Evolutionary conservation across 2,888 invertebrate genomes (phyloP), one percentile per base, ranked within the genome.

Genomic region (Macroteleia sp.): DNA sequence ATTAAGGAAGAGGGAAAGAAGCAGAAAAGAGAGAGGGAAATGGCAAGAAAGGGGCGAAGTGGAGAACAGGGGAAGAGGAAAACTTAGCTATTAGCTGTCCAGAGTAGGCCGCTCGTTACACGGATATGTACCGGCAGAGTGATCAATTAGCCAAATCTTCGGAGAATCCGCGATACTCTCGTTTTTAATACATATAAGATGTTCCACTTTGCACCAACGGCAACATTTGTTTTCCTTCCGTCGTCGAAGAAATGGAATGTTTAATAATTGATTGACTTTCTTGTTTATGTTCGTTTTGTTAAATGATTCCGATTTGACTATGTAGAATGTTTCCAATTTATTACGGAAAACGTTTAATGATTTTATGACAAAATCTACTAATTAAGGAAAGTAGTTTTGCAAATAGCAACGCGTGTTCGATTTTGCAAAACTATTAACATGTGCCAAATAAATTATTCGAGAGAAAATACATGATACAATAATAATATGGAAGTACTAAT

Each of bases 161-260:
- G 44, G 48, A 52, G 74, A 74, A 50, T 78, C 64, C 69, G 50
- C 64, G 46, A 54, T 78, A 78, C 78, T 78, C 78, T 78, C 78
- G 74, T 57, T 78, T 78, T 78, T 78, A 66, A 78, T 66, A 52
- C 70, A 64, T 69, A 57, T 62, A 69, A 56, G 62, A 69, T 76
- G 69, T 46, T 69, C 66, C 59, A 75, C 67, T 75, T 75, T 75
- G 59, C 57, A 22, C 32, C 3, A 4, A 3, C 16, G n/a, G 2
- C 41, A 20, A 52, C 64, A 59, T 74, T 74, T 74, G 66, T 74
- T 74, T 74, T 74, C 73, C 64, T 59, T 20, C 20, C 34, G 62
- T 50, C 16, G 46, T 52, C 36, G 32, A 74, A 74, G 66, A 74
- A 74, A 73, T 64, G 56, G 73, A 73, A 64, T 71, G 54, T 70